Percentiles rank a stretch among this genome's conserved stretches.
phyloP scores from a whole-genome alignment of 2,113 vertebrate species.

The Trogon melanurus region DNA sequence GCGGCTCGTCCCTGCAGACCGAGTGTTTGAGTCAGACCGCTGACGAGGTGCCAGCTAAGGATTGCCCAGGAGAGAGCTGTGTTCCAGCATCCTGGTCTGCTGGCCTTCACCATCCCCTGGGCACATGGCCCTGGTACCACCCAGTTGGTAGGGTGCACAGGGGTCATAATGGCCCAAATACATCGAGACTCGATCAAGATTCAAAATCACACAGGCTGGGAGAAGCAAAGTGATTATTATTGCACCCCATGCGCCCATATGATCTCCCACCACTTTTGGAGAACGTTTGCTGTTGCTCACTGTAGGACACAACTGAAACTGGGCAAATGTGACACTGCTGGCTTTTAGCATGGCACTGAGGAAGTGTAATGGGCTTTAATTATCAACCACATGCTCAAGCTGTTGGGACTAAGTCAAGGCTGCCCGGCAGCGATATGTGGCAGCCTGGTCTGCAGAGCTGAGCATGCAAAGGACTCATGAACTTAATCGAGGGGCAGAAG shows the following conservation, averaged over 20 bases:
- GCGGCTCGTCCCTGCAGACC: neutral
- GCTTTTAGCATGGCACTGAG: neutral
- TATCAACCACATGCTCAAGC: neutral
- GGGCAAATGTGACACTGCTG: neutral
- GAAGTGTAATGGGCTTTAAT: neutral
- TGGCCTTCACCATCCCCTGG: neutral
- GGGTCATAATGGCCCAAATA: neutral
- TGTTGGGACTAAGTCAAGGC: neutral
- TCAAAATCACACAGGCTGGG: neutral
- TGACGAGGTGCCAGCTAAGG: neutral
- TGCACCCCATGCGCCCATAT: accelerated
- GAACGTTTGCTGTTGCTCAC: neutral
- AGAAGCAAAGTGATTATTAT: neutral
- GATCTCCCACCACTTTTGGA: neutral
- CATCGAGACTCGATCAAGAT: neutral
- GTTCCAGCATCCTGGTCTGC: neutral
- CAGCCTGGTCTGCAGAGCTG: neutral
- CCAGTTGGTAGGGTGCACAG: neutral
- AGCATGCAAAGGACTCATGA: neutral
- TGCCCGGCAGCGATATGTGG: neutral
- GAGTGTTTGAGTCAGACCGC: neutral
- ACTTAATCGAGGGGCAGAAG: neutral
- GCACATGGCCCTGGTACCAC: neutral
- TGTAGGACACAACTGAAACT: neutral
- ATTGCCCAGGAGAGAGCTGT: neutral